Conservation (phyloP, 1,140 invertebrate species). For the Amyelois transitella region DNA sequence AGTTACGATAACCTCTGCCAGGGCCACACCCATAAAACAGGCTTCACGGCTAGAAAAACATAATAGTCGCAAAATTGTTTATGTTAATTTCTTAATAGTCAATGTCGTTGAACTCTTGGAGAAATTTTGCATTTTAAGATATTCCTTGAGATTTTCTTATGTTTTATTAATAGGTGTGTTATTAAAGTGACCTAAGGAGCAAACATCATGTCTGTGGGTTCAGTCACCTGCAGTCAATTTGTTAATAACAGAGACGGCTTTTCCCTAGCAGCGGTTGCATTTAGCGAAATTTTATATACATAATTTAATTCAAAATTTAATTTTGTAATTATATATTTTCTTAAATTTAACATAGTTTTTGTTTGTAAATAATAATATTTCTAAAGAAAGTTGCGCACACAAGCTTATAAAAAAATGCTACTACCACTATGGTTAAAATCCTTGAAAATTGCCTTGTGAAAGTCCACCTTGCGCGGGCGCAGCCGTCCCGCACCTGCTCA, state of each 20-base stretch:
- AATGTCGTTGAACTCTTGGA: conserved; percentile 21
- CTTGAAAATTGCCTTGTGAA: conserved; percentile 44
- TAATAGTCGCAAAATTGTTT: conserved; percentile 32
- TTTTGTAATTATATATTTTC: too few relatives aligned
- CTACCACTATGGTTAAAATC: conserved; percentile 25
- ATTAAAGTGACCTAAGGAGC: too few relatives aligned
- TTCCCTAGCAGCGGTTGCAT: too few relatives aligned
- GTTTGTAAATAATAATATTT: background rate
- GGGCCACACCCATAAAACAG: conserved; percentile 11
- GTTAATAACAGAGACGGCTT: too few relatives aligned
- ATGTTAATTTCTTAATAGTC: conserved; percentile 35
- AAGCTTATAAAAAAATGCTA: background rate
- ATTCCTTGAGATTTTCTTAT: too few relatives aligned
- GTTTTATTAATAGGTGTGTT: too few relatives aligned
- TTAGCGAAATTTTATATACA: too few relatives aligned
- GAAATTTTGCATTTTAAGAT: conserved; percentile 38
- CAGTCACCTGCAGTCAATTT: too few relatives aligned
- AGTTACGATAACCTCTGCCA: background rate
- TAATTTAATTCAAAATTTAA: too few relatives aligned
- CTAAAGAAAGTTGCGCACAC: background rate
- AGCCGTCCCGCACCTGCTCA: conserved; percentile 46
- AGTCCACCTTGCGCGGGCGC: conserved; percentile 49
- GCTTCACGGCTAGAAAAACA: conserved; percentile 17
- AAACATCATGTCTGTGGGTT: too few relatives aligned
- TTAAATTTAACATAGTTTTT: too few relatives aligned